Conservation (phyloP, 2,113 vertebrate species). For the Amphiprion ocellaris region DNA sequence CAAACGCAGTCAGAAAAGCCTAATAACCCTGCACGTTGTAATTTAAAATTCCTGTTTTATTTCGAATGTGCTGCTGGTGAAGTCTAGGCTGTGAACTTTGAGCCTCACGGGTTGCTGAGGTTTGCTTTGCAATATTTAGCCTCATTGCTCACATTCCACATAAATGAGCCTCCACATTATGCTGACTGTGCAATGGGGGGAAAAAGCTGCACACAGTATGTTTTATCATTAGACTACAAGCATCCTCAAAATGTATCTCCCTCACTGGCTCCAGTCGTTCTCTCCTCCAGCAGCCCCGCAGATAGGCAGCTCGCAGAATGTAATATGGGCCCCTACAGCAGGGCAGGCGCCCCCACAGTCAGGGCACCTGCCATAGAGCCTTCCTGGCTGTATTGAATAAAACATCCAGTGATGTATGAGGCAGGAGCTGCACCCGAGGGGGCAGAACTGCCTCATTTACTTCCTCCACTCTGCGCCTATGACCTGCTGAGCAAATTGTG, state of each 20-base stretch:
- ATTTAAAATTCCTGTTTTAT: slow-evolving; percentile 19
- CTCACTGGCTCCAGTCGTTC: slow-evolving; percentile 60
- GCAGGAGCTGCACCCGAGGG: slow-evolving; percentile 83
- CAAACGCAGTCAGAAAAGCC: slow-evolving; percentile 11
- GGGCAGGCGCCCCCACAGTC: slow-evolving; percentile 76
- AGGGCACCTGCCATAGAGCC: slow-evolving; percentile 84
- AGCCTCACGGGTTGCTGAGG: slow-evolving; percentile 63
- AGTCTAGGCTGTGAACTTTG: slow-evolving; percentile 68
- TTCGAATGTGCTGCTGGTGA: slow-evolving; percentile 26
- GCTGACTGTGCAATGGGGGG: slow-evolving; percentile 68
- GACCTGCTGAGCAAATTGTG: slow-evolving; percentile 87
- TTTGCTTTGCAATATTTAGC: slow-evolving; percentile 63
- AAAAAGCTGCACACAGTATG: slow-evolving; percentile 60
- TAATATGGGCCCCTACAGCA: slow-evolving; percentile 80
- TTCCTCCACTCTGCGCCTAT: slow-evolving; percentile 82
- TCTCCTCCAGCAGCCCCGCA: slow-evolving; percentile 63
- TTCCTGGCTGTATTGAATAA: slow-evolving; percentile 86
- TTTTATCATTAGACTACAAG: slow-evolving; percentile 74
- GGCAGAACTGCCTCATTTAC: slow-evolving; percentile 85
- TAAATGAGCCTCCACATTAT: slow-evolving; percentile 62
- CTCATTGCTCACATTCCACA: slow-evolving; percentile 49
- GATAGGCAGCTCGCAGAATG: slow-evolving; percentile 76
- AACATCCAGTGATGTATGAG: slow-evolving; percentile 88
- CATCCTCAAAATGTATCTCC: slow-evolving; percentile 67
- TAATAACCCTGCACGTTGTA: background rate